phyloP scores from a whole-genome alignment of 2,113 vertebrate species.

The Bolborhynchus lineola region DNA sequence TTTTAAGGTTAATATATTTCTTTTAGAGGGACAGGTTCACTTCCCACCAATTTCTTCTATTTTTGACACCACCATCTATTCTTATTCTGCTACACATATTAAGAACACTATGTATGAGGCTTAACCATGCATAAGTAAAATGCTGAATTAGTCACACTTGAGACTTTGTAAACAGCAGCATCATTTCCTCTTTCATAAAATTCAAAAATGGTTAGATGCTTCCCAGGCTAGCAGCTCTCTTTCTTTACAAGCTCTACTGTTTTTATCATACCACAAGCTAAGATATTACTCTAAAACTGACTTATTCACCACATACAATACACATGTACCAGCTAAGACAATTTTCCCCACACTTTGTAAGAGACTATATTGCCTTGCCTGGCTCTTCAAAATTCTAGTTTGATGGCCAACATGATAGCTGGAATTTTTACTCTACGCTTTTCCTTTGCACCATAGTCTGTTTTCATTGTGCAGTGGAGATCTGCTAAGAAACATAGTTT shows the following conservation, averaged over 20 bases:
- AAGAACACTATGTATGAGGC: background rate
- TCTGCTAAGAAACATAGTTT: background rate
- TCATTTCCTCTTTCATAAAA: slow-evolving; percentile 6
- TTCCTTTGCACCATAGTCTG: background rate
- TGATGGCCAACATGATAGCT: background rate
- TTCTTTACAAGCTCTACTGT: background rate
- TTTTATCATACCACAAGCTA: background rate
- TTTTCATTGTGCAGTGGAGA: background rate
- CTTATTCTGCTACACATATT: background rate
- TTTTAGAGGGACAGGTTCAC: background rate
- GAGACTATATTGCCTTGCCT: background rate
- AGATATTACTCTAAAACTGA: background rate
- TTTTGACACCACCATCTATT: background rate
- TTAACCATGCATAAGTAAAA: background rate
- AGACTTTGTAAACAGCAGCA: background rate
- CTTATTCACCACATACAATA: background rate
- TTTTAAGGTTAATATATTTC: background rate
- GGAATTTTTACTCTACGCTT: background rate
- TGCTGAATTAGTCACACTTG: background rate
- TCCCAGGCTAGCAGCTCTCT: background rate
- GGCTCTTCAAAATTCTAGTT: background rate
- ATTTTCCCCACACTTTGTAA: background rate
- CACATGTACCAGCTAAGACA: accelerated
- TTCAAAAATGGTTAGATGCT: background rate
- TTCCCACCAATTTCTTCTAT: background rate